phyloP scores from a whole-genome alignment of 2,113 vertebrate species.

The Ranitomeya variabilis region DNA sequence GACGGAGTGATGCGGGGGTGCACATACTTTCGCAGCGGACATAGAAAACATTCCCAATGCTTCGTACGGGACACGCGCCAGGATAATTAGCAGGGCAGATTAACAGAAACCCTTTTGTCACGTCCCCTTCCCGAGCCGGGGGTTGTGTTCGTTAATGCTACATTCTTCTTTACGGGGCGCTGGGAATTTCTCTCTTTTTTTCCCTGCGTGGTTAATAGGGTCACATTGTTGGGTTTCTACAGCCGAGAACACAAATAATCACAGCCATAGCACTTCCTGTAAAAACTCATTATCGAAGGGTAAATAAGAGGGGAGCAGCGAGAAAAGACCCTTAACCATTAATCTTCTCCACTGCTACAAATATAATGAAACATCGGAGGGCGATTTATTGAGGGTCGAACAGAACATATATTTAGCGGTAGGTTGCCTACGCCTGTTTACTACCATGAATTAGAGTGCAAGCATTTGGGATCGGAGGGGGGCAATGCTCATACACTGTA shows the following conservation, averaged over 20 bases:
- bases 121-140: background rate
- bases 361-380: no score
- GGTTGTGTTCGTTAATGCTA: constrained; percentile 16
- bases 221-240: background rate
- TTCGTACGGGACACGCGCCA: constrained; percentile 5
- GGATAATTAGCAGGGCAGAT: constrained; percentile 44
- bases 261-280: constrained; percentile 10
- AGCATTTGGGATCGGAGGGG: background rate
- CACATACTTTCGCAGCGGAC: background rate
- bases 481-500: background rate
- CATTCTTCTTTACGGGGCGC: constrained; percentile 3
- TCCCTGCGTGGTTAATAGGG: background rate
- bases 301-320: background rate
- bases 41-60: constrained; percentile 21
- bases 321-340: background rate
- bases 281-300: background rate
- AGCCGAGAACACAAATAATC: background rate
- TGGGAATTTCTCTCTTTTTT: constrained; percentile 1
- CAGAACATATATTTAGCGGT: no score
- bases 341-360: background rate
- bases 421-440: no score
- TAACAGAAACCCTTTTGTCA: constrained; percentile 52
- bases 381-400: no score
- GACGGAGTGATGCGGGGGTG: background rate
- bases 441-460: background rate